Evolutionary conservation across 1,140 invertebrate species (phyloP).

Genomic region (Arion vulgaris): DNA sequence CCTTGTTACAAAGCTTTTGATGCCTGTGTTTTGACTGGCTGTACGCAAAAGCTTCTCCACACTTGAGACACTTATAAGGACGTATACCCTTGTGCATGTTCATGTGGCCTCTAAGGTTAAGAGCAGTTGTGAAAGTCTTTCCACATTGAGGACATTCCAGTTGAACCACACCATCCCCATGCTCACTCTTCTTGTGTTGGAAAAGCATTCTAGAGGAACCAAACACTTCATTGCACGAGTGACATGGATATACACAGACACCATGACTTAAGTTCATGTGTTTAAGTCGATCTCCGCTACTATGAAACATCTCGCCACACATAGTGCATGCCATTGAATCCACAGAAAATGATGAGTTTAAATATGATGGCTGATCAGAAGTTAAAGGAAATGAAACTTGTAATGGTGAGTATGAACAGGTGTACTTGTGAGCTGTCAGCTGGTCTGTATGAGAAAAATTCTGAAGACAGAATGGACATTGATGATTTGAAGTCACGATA

Average conservation of each 20-base stretch:
- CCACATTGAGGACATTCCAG: conserved; percentile 5
- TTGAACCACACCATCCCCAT: conserved; percentile 12
- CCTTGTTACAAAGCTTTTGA: conserved; percentile 12
- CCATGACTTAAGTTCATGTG: conserved; percentile 20
- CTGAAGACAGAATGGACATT: conserved; percentile 7
- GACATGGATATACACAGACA: conserved; percentile 5
- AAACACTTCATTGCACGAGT: conserved; percentile 7
- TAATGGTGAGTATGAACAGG: background rate
- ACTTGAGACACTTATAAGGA: conserved; percentile 18
- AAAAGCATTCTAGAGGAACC: conserved; percentile 5
- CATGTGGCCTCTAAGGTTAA: conserved; percentile 23
- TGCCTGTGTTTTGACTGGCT: conserved; percentile 29
- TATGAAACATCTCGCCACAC: conserved; percentile 19
- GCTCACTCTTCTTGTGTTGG: conserved; percentile 12
- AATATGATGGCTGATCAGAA: background rate
- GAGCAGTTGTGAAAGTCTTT: conserved; percentile 14
- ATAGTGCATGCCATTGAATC: background rate
- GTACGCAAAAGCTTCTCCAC: conserved; percentile 28
- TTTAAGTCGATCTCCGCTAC: background rate
- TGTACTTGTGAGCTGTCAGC: background rate
- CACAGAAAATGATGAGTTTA: background rate
- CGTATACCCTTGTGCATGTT: conserved; percentile 18
- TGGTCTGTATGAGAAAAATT: background rate
- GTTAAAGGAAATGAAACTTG: background rate
- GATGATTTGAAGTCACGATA: background rate